Percentiles rank a stretch among this genome's conserved stretches.
Evolutionary conservation across 2,113 vertebrate genomes (phyloP).

Genomic region (Callospermophilus lateralis): DNA sequence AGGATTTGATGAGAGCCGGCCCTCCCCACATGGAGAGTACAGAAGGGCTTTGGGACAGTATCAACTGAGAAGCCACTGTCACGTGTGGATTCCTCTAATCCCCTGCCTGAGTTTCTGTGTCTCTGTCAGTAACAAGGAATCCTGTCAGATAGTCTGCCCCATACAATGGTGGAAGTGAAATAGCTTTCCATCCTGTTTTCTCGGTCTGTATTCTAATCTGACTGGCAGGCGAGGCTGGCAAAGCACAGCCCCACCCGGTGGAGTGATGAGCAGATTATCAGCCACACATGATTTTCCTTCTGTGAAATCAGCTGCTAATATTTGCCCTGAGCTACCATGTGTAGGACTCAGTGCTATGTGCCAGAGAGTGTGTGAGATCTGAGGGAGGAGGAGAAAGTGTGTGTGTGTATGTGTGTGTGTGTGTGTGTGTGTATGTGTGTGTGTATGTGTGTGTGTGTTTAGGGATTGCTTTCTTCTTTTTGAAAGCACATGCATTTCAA

Average conservation of each 20-base stretch:
- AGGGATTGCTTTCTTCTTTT: background rate
- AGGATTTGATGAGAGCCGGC: conserved; percentile 38
- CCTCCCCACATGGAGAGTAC: background rate
- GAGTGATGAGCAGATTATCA: background rate
- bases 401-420: background rate
- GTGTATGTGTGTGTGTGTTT: background rate
- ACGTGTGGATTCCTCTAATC: background rate
- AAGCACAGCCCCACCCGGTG: background rate
- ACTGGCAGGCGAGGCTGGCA: background rate
- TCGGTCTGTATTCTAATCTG: background rate
- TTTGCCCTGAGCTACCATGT: background rate
- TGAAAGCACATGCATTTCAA: background rate
- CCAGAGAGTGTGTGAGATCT: rapidly evolving
- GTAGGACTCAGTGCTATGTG: background rate
- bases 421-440: no score
- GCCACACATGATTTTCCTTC: background rate
- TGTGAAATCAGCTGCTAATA: background rate
- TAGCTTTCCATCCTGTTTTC: background rate
- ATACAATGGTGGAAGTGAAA: background rate
- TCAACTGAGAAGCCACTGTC: background rate
- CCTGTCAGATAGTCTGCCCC: background rate
- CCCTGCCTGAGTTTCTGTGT: background rate
- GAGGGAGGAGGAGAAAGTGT: rapidly evolving
- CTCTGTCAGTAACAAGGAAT: background rate
- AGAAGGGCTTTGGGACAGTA: background rate